Evolutionary conservation across 2,888 invertebrate genomes (phyloP), one percentile per base, ranked within the genome.

Genomic region (Clitarchus hookeri): DNA sequence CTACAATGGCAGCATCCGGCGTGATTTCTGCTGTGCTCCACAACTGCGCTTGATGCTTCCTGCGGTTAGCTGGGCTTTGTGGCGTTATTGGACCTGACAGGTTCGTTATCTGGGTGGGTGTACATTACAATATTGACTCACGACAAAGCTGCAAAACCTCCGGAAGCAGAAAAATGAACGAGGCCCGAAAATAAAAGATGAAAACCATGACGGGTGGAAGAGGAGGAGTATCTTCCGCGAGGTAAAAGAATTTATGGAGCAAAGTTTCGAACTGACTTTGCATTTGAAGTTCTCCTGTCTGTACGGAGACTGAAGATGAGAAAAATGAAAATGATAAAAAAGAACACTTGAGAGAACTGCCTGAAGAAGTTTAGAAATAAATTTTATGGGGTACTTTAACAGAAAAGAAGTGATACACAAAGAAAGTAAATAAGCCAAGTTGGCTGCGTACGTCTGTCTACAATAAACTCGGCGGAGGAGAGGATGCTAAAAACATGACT

Each of bases 191-290:
- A 23, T 65, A n/a, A 65, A 65, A 23, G 16, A 11, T 6, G 16
- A 65, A 65, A 23, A 65, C 65, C 65, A n/a, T 19, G 65, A 65
- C 11, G 65, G 65, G 65, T 65, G 65, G n/a, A 23, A 65, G 65
- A n/a, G 4, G 23, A 19, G 65, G 65, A 65, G 16, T 65, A 65
- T 65, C 65, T 65, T n/a, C 65, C 65, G 6, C 65, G 65, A 65
- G 65, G 65, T 65, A 65, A 65, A 65, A 65, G 65, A 65, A 65
- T 65, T 65, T 65, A 65, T 65, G 65, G 65, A 65, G 65, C n/a
- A 65, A 65, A 65, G 65, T 65, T 65, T 65, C 23, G 23, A n/a
- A 65, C 65, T 65, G 8, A 65, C 65, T 65, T 65, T 65, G 65
- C 65, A 65, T 65, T 65, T 65, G 65, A 65, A 65, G 65, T 65